Evolutionary conservation across 2,113 vertebrate species (phyloP).

Genomic region (Epinephelus cyanopodus): DNA sequence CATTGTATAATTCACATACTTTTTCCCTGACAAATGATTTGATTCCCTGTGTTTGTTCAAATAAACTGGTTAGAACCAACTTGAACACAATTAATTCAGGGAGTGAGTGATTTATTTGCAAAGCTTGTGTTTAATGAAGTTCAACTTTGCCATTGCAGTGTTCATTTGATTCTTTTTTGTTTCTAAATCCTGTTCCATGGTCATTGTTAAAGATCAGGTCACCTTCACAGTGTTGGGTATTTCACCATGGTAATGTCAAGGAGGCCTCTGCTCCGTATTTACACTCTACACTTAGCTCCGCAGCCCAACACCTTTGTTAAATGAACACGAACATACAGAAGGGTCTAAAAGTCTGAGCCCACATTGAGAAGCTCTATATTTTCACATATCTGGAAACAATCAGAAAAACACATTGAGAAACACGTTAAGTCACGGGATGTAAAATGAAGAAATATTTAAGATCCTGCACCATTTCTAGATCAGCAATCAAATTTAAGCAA

Average conservation of each 20-base stretch:
- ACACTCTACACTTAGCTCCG: neutral
- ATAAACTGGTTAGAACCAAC: slow-evolving; percentile 62
- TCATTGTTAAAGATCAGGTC: neutral
- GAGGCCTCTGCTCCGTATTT: neutral
- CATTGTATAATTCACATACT: slow-evolving; percentile 28
- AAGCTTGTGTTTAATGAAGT: neutral
- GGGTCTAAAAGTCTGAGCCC: no score
- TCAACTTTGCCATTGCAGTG: neutral
- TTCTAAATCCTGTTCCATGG: neutral
- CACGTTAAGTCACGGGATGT: no score
- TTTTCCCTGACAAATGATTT: slow-evolving; percentile 36
- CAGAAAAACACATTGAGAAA: no score
- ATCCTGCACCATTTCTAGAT: no score
- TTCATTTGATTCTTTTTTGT: neutral
- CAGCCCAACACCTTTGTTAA: neutral
- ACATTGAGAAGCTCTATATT: no score
- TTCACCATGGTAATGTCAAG: neutral
- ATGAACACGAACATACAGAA: neutral
- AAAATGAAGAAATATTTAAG: no score
- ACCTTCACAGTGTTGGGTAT: neutral
- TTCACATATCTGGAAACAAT: no score
- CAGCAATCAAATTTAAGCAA: no score
- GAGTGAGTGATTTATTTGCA: neutral
- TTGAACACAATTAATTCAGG: neutral
- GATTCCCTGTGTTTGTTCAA: slow-evolving; percentile 59